Base-by-base conservation (phyloP, 2,113 vertebrate species). In the Entomyzon cyanotis region DNA sequence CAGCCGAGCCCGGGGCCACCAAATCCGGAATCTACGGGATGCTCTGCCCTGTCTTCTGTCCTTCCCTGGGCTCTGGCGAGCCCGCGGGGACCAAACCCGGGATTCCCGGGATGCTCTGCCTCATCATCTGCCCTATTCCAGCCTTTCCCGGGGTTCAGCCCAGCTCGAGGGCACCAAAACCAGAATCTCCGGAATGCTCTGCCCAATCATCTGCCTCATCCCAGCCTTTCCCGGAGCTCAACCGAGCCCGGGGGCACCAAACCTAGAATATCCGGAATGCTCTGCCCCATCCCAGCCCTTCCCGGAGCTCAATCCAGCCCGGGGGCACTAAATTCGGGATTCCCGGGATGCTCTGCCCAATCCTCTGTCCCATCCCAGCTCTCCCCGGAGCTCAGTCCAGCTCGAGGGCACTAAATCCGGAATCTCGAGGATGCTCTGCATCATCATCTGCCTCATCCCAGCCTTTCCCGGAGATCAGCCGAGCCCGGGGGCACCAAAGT, bases 241-340 rank as follows among this genome's bases (percentile, higher is more conserved):
- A 9, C 28, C 13, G 58, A 60, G 25, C 58, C 41, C 18, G 0
- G 0, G 7, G 49, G 27, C 11, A 39, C 55, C 76, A 47, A 39
- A 41, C n/a, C n/a, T n/a, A n/a, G n/a, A n/a, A n/a, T n/a, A n/a
- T n/a, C n/a, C n/a, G n/a, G n/a, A n/a, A 16, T 44, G 14, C 42
- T 44, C 42, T 44, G 42, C 42, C 52, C 16, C 21, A 2, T 30
- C 37, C 63, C 78, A 87, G 5, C 62, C 59, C 7, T 6, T 15
- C 3, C 4, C 22, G 15, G 37, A 27, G 53, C 42, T 28, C 18
- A 8, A 9, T 28, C 13, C 64, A 60, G 25, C 58, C 41, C 18
- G 0, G 0, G 7, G 49, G 27, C 11, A 39, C 55, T 71, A 47
- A 39, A 41, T n/a, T 2, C 15, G 2, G 0, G 31, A 5, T 13